Conservation (phyloP, 2,113 vertebrate species). For the Lepidiolamprologus cunningtoni region DNA sequence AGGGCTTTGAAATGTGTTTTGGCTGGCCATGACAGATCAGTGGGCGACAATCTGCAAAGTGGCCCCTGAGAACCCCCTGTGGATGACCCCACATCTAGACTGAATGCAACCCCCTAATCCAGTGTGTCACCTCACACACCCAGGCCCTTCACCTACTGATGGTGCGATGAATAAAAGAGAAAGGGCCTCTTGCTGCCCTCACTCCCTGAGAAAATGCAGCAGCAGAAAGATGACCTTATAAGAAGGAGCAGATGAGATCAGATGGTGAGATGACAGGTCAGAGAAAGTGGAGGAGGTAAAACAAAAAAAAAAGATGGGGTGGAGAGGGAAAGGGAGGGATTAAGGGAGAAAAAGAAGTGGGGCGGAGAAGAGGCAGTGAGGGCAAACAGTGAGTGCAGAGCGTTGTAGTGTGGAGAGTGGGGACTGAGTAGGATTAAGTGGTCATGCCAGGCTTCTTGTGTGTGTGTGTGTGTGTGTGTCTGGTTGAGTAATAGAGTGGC, state of each 20-base stretch:
- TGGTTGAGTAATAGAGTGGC: slow-evolving; percentile 4
- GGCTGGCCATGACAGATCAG: slow-evolving; percentile 52
- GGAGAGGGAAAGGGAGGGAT: neutral
- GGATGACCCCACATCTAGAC: slow-evolving; percentile 33
- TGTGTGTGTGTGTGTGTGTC: neutral
- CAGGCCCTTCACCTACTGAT: slow-evolving; percentile 37
- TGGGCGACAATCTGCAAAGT: slow-evolving; percentile 30
- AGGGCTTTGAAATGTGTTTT: slow-evolving; percentile 49
- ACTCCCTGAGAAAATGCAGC: slow-evolving; percentile 25
- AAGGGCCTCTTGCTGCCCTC: slow-evolving; percentile 24
- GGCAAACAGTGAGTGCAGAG: slow-evolving; percentile 14
- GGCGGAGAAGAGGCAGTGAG: neutral
- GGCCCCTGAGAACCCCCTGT: slow-evolving; percentile 19
- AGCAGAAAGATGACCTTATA: slow-evolving; percentile 48
- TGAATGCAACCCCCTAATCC: slow-evolving; percentile 51
- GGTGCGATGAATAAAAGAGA: slow-evolving; percentile 37
- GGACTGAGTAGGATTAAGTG: slow-evolving; percentile 46
- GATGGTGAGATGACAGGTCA: slow-evolving; percentile 42
- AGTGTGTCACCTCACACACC: slow-evolving; percentile 47
- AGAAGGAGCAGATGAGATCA: slow-evolving; percentile 48
- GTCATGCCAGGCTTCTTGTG: slow-evolving; percentile 12
- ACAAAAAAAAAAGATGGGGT: neutral
- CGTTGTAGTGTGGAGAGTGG: neutral
- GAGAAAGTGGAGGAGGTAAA: slow-evolving; percentile 19
- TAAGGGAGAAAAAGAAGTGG: slow-evolving; percentile 6